phyloP scores from a whole-genome alignment of 2,888 invertebrate species.

The Diadegma fenestrale region DNA sequence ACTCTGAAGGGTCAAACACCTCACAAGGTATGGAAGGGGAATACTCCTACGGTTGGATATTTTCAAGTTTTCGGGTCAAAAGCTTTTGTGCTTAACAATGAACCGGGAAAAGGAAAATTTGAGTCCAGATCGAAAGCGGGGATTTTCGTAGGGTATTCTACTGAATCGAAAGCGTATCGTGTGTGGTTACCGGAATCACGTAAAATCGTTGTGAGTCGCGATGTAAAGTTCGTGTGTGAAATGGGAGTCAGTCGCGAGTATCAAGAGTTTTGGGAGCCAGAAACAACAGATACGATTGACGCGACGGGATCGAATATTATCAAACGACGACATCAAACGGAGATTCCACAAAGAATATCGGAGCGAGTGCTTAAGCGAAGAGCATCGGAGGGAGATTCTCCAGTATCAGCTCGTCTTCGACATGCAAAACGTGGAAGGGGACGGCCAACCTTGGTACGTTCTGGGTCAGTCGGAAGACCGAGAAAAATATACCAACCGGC shows the following conservation, averaged over 20 bases:
- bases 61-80: constrained; percentile 59
- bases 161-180: constrained; percentile 50
- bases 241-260: constrained; percentile 40
- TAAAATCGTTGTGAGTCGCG: constrained; percentile 40
- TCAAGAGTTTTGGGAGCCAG: constrained; percentile 19
- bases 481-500: constrained; percentile 38
- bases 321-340: too few relatives aligned
- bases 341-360: too few relatives aligned
- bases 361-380: constrained; percentile 27
- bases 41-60: constrained; percentile 40
- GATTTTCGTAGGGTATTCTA: constrained; percentile 44
- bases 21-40: constrained; percentile 52
- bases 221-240: constrained; percentile 47
- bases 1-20: constrained; percentile 56
- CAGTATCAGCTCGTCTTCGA: neutral
- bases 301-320: constrained; percentile 33
- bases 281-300: constrained; percentile 27
- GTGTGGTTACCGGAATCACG: constrained; percentile 18
- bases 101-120: constrained; percentile 48
- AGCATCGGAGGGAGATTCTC: constrained; percentile 23
- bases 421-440: constrained; percentile 55
- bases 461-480: constrained; percentile 53
- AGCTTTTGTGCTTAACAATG: constrained; percentile 52
- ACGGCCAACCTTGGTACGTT: constrained; percentile 52
- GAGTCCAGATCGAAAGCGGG: constrained; percentile 48